phyloP scores from a whole-genome alignment of 2,888 invertebrate species.

The Dryococelus australis region DNA sequence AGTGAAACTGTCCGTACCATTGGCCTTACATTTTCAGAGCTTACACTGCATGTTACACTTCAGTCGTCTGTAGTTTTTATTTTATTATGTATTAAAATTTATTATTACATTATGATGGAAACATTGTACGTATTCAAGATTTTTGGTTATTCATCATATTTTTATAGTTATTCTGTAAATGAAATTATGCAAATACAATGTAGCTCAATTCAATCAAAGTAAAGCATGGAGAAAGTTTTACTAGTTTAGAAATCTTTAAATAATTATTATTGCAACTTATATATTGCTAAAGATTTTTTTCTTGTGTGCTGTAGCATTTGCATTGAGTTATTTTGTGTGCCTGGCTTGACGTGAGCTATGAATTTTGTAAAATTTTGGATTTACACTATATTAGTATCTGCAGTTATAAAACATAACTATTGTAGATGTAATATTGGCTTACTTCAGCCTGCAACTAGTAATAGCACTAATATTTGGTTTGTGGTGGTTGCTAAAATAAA shows the following conservation, averaged over 20 bases:
- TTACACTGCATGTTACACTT: not conserved
- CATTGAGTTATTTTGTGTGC: not conserved
- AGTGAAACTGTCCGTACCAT: not conserved
- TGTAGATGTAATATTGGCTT: not conserved
- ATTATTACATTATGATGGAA: not conserved
- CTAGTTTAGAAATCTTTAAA: not conserved
- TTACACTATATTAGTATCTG: not conserved
- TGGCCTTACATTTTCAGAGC: not conserved
- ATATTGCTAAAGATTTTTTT: not conserved
- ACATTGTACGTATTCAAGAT: not conserved
- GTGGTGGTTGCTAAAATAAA: not conserved
- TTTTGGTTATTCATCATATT: not conserved
- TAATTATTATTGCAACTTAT: not conserved
- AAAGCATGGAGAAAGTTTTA: not conserved
- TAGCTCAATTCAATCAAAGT: not conserved
- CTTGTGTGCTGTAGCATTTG: not conserved
- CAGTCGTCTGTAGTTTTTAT: not conserved
- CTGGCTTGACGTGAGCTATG: not conserved
- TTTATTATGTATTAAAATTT: not conserved
- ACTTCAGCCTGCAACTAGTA: not conserved
- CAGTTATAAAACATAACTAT: not conserved
- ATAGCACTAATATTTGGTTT: slow-evolving; percentile 13
- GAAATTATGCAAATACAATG: not conserved
- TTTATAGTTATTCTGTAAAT: no score
- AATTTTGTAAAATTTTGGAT: not conserved